phyloP scores from a whole-genome alignment of 2,888 invertebrate species.

The Eledona agricola region DNA sequence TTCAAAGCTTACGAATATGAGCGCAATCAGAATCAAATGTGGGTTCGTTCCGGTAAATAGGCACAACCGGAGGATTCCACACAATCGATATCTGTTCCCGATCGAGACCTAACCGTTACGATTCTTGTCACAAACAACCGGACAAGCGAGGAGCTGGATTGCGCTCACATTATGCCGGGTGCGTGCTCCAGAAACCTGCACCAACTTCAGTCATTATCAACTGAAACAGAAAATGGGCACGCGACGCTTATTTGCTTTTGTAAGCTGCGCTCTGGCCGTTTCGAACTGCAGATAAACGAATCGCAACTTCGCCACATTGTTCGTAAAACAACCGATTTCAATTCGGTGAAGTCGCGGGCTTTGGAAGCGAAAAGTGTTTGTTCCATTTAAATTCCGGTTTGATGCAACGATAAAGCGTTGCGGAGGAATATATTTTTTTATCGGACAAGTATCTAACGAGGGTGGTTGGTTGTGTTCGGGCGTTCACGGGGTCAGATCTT shows the following conservation, averaged over 20 bases:
- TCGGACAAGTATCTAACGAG: slow-evolving; percentile 57
- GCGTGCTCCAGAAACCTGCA: slow-evolving; percentile 12
- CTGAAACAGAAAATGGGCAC: too few relatives aligned
- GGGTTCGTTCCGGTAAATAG: slow-evolving; percentile 59
- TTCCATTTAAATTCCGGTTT: slow-evolving; percentile 16
- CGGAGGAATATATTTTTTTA: slow-evolving; percentile 54
- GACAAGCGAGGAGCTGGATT: slow-evolving; percentile 33
- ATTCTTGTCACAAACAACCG: slow-evolving; percentile 44
- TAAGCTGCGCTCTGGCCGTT: too few relatives aligned
- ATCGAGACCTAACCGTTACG: slow-evolving; percentile 31
- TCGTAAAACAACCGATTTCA: slow-evolving; percentile 20
- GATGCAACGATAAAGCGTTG: slow-evolving; percentile 27
- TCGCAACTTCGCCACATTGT: slow-evolving; percentile 30
- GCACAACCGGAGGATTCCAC: slow-evolving; percentile 39
- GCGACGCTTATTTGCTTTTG: too few relatives aligned
- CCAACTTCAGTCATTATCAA: too few relatives aligned
- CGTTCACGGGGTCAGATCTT: slow-evolving; percentile 56
- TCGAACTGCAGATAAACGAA: slow-evolving; percentile 54
- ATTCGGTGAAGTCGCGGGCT: slow-evolving; percentile 4
- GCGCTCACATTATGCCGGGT: slow-evolving; percentile 29
- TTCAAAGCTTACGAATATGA: slow-evolving; percentile 57
- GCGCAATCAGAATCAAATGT: slow-evolving; percentile 61
- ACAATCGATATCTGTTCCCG: slow-evolving; percentile 30
- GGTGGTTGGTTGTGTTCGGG: slow-evolving; percentile 43
- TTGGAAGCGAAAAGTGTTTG: slow-evolving; percentile 4